These are phyloP conservation scores for Spodoptera frugiperda DNA, from an alignment of 1,140 invertebrate species.

Conservation along the genomic window DNA sequence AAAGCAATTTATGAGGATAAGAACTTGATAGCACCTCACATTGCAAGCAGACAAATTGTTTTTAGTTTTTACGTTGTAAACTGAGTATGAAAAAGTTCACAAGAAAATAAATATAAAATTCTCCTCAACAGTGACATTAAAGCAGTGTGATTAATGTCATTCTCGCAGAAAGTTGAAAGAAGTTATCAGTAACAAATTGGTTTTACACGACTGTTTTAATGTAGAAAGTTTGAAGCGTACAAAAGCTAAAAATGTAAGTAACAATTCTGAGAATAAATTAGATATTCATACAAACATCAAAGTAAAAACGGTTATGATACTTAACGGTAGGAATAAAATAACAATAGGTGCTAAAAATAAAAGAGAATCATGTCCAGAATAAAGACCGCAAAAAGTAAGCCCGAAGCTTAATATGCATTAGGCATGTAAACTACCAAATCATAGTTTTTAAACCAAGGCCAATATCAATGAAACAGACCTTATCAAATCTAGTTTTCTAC, in stretches of 20 bases:
- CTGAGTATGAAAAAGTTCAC: neutral
- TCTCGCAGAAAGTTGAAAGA: neutral
- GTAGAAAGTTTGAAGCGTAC: neutral
- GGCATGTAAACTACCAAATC: neutral
- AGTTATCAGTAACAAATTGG: conserved; percentile 9
- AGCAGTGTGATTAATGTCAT: neutral
- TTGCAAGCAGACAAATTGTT: conserved; percentile 33
- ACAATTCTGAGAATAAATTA: conserved; percentile 22
- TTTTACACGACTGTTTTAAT: neutral
- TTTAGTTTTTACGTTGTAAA: conserved; percentile 13
- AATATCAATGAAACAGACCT: conserved; percentile 38
- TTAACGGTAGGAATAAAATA: conserved; percentile 23
- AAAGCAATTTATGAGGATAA: conserved; percentile 58
- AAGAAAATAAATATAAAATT: neutral
- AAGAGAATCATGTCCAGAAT: neutral
- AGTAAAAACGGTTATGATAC: conserved; percentile 24
- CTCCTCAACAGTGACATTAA: neutral
- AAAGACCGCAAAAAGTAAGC: neutral
- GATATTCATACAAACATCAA: conserved; percentile 9
- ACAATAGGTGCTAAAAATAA: conserved; percentile 25
- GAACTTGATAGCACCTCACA: conserved; percentile 38
- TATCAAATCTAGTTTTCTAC: conserved; percentile 57
- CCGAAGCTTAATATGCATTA: neutral
- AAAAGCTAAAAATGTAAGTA: neutral
- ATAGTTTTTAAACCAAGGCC: conserved; percentile 15